Evolutionary conservation across 2,797 vertebrate genomes (phyloP).

Genomic region (Anguilla pacifica): DNA sequence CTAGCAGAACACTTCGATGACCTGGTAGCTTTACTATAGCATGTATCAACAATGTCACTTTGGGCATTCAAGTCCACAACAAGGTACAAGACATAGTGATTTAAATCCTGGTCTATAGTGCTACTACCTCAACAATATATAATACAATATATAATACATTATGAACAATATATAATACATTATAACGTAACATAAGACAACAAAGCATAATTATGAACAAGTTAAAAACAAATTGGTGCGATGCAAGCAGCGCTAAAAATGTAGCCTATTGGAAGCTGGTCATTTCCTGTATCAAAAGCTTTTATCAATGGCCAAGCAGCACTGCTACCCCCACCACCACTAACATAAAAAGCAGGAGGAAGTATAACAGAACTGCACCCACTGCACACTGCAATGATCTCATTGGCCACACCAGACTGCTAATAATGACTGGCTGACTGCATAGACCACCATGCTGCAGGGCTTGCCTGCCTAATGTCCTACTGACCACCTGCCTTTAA

Average conservation of each 20-base stretch:
- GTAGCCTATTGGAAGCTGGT: not conserved
- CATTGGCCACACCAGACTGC: slow-evolving; percentile 51
- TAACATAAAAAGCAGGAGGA: slow-evolving; percentile 14
- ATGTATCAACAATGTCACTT: no score
- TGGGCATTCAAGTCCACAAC: no score
- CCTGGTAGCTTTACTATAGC: no score
- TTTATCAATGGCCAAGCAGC: not conserved
- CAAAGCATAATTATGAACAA: no score
- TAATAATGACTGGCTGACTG: slow-evolving; percentile 55
- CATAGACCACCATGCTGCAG: slow-evolving; percentile 73
- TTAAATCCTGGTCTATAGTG: no score
- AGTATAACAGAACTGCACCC: slow-evolving; percentile 12
- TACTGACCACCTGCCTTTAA: slow-evolving; percentile 32
- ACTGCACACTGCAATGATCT: slow-evolving; percentile 15
- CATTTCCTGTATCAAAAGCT: slow-evolving; percentile 1
- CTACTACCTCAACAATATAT: no score
- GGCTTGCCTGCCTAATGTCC: slow-evolving; percentile 71
- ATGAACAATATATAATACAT: no score
- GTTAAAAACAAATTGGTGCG: not conserved
- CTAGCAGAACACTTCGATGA: not conserved
- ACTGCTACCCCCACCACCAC: not conserved
- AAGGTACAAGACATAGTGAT: no score
- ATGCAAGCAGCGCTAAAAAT: not conserved
- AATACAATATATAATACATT: no score
- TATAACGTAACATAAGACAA: no score